Evolutionary conservation across 2,113 vertebrate genomes (phyloP), one percentile per base, ranked within the genome.

Genomic region (Eidolon helvum): DNA sequence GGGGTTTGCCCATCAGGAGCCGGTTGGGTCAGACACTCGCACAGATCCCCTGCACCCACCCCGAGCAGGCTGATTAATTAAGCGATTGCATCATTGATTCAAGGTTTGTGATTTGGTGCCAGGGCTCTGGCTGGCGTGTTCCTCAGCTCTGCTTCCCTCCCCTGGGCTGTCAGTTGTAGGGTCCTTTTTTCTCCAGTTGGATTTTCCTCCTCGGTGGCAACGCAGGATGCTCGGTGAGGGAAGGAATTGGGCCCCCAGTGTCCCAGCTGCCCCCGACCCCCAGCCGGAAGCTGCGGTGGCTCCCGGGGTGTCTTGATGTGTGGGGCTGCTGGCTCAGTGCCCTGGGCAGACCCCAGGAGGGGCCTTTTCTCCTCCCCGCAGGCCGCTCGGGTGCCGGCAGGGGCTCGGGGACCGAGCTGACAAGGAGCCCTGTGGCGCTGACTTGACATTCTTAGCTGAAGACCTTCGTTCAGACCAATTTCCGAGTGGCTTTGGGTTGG

Each of bases 1-100:
- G 97, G 95, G 95, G 86, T 87, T 86, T 93, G 97, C 95, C 98
- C 93, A 35, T 91, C 88, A 97, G 98, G 95, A 97, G 89, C 94
- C 96, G 94, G 93, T 97, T 95, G 97, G 98, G 97, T 98, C 96
- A 96, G 95, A 93, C 84, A 35, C 93, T 96, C 95, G 26, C 91
- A 75, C 87, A 94, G 88, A 94, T 82, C 90, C 87, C 86, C 90
- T 74, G 96, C 91, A 97, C 95, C 97, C 94, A 96, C 95, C 97
- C 96, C 33, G 82, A 61, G 95, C 86, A 10, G 94, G 95, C 98
- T 97, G 97, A 96, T 97, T 98, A 98, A 98, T 98, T 98, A 97
- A 98, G 97, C 97, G 48, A 87, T 93, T 97, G 97, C 97, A 96
- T 96, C 96, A 97, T 87, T 97, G 96, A 97, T 95, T 96, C 95